Evolutionary conservation across 2,888 invertebrate species (phyloP), one percentile per base, ranked within the genome.

Genomic region (Xanthostigma xanthostigma): DNA sequence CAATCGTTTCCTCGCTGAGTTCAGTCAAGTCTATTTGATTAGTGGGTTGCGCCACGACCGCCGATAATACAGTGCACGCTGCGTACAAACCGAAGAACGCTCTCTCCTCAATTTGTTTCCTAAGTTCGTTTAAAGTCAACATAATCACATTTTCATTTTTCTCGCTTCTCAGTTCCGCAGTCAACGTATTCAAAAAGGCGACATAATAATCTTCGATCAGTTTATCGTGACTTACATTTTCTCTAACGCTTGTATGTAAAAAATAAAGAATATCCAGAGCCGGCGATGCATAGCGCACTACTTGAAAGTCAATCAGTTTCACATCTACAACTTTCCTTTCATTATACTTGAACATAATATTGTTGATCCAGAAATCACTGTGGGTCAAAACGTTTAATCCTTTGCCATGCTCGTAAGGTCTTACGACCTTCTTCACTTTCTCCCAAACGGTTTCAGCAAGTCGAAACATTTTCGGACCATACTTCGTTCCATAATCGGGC

Each of bases 301-400:
- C 34, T 41, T 46, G 46, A 12, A 40, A 46, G n/a, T 46, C 46
- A 41, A 46, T 40, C 34, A 46, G 13, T 41, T 35, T 33, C 8
- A 36, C 40, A 35, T 46, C 46, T 4, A 41, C 27, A 9, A 37
- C 37, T 10, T 40, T 41, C 3, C 11, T 38, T 34, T 40, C 17
- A 35, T 11, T 40, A 35, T 46, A 46, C 35, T 46, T 46, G 14
- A 46, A 46, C 37, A 46, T 17, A 8, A 46, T 46, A 40, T 46
- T 46, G 33, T 46, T 46, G 8, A 46, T 46, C 46, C 46, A 46
- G 14, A 40, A 46, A 40, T 46, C 46, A 12, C 46, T 41, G 35
- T 46, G 46, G 14, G 40, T 46, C 10, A 46, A 12, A n/a, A 46
- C 46, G 11, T 46, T 46, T 10, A 46, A 40, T 9, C 13, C 12